Evolutionary conservation across 2,888 invertebrate genomes (phyloP).

Genomic region (Lordiphosa fenestrarum): DNA sequence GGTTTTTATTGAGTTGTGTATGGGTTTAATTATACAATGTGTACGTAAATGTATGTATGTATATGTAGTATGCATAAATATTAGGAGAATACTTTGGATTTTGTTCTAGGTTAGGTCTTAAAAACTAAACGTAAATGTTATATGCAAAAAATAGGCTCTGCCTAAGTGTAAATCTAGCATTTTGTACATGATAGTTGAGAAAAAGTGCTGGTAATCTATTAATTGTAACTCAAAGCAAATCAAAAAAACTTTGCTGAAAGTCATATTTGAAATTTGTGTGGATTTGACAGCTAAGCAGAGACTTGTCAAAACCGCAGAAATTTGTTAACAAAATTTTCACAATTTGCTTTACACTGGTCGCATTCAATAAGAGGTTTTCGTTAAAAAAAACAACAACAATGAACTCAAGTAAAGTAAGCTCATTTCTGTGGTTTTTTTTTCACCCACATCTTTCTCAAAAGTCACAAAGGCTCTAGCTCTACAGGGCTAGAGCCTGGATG

Average conservation of each 20-base stretch:
- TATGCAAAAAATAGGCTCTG: conserved; percentile 66
- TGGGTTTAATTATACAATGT: conserved; percentile 25
- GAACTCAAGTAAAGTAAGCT: conserved; percentile 21
- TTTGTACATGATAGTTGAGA: conserved; percentile 62
- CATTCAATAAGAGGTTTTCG: conserved; percentile 30
- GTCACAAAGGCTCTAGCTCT: conserved; percentile 18
- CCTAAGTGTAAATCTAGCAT: conserved; percentile 59
- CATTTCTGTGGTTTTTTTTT: conserved; percentile 15
- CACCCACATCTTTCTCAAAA: conserved; percentile 17
- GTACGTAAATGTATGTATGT: conserved; percentile 26
- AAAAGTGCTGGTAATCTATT: conserved; percentile 39
- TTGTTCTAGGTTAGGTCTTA: conserved; percentile 56
- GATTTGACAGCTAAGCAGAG: conserved; percentile 27
- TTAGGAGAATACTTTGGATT: conserved; percentile 68
- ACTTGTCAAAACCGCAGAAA: conserved; percentile 46
- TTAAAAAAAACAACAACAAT: conserved; percentile 39
- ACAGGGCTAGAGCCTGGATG: conserved; percentile 7
- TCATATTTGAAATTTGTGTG: conserved; percentile 7
- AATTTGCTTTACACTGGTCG: conserved; percentile 56
- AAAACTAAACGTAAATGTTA: conserved; percentile 35
- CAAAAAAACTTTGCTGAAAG: conserved; percentile 37
- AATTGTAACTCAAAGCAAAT: conserved; percentile 45
- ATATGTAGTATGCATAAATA: conserved; percentile 63
- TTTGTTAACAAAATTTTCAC: conserved; percentile 33
- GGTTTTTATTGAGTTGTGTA: conserved; percentile 25